Percentiles rank a stretch among this genome's conserved stretches.
Evolutionary conservation across 2,797 vertebrate species (phyloP).

Genomic region (Glyptemys insculpta): DNA sequence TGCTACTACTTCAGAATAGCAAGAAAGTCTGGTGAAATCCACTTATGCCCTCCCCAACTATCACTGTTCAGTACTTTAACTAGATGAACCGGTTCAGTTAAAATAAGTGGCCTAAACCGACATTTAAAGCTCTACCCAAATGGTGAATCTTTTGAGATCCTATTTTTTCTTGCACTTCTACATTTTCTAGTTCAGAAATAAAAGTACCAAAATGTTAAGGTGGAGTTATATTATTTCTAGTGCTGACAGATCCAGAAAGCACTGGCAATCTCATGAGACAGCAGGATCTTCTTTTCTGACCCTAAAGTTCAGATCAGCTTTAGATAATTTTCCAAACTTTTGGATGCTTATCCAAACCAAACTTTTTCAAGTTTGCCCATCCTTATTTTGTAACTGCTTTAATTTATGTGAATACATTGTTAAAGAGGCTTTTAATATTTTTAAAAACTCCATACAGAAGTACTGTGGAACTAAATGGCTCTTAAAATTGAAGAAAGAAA

Average conservation of each 20-base stretch:
- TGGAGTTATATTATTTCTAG: neutral
- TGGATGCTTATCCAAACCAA: neutral
- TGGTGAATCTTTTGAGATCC: neutral
- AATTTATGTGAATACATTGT: neutral
- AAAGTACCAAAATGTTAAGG: neutral
- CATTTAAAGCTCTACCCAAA: neutral
- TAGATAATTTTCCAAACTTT: neutral
- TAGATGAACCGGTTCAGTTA: neutral
- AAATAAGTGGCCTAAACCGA: neutral
- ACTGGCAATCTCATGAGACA: neutral
- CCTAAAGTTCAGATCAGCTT: conserved; percentile 14
- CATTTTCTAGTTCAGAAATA: neutral
- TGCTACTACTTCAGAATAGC: too few species aligned
- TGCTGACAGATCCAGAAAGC: neutral
- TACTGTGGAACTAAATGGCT: neutral
- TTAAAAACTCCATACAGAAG: neutral
- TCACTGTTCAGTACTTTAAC: conserved; percentile 6
- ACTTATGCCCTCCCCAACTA: neutral
- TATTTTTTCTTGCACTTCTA: neutral
- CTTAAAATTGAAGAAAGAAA: neutral
- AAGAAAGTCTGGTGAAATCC: neutral
- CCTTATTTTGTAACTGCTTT: neutral
- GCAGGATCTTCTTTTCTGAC: neutral
- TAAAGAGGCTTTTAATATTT: neutral
- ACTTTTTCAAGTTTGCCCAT: neutral